Base-by-base conservation (phyloP, 2,888 invertebrate genomes). In the Cryptus armator region DNA sequence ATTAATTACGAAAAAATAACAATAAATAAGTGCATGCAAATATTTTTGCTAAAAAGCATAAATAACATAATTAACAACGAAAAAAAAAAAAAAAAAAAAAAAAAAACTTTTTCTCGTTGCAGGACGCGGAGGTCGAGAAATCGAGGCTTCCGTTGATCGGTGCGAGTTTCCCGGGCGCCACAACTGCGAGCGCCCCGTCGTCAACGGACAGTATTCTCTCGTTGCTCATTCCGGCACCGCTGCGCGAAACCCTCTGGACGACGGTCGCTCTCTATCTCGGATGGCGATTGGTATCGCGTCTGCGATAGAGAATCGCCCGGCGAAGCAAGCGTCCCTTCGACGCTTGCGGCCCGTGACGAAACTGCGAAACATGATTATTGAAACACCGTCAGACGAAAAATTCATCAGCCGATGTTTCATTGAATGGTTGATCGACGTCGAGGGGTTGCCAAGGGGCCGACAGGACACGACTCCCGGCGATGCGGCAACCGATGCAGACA, bases 161-260 rank as follows among this genome's bases (percentile, higher is more conserved):
- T 12, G 88, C 92, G 53, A 86, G 88, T 59, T 89, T 92, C 78
- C 84, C 90, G 43, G 89, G 87, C 32, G 86, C 86, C 12, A 86
- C 88, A 70, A 81, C 86, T 68, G 85, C 84, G 87, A 91, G 87
- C 66, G 82, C 86, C 2, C 87, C 89, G 70, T 88, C 90, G 19
- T 90, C 93, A n/a, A 90, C 91, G 81, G 93, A 93, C 83, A 91
- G 93, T 68, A 87, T 93, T 72, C 88, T 93, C 9, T 93, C 93
- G 79, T 51, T 92, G 74, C 83, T 93, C 88, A 93, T 93, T 83
- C 93, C 93, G 37, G 93, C 93, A 10, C 93, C 93, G n/a, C 83
- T 93, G 2, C 92, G 93, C 71, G 93, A 93, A 85, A 93, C 93
- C 0, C 89, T 93, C 24, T 93, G 93, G 93, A 93, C 93, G 90